Conservation (phyloP, 2,113 vertebrate species). For the Pleuronectes platessa region DNA sequence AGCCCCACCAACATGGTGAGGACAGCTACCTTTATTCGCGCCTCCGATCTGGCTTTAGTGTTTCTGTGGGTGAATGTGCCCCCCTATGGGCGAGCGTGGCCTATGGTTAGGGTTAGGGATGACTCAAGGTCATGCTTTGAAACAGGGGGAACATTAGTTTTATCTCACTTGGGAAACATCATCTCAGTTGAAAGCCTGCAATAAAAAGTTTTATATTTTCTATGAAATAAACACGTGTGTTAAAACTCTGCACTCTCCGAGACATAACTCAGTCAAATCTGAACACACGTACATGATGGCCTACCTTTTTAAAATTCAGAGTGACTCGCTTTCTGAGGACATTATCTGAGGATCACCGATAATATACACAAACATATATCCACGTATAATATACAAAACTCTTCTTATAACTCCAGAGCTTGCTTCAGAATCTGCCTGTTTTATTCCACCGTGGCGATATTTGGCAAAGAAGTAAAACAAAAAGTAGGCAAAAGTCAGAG, state of each 20-base stretch:
- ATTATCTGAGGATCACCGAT: background rate
- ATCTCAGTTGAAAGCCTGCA: background rate
- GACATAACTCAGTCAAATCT: too few species aligned
- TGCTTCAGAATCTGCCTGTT: too few species aligned
- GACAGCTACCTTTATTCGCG: background rate
- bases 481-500: too few species aligned
- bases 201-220: background rate
- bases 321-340: background rate
- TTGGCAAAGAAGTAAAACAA: too few species aligned
- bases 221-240: background rate
- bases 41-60: background rate
- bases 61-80: background rate
- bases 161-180: background rate
- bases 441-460: too few species aligned
- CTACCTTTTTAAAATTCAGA: too few species aligned
- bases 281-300: too few species aligned
- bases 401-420: background rate
- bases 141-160: background rate
- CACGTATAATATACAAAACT: background rate
- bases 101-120: background rate
- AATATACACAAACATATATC: background rate
- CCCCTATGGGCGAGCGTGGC: background rate
- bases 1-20: slow-evolving; percentile 89
- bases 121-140: background rate
- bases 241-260: background rate